Percentiles rank a stretch among this genome's conserved stretches.
These are phyloP conservation scores for Epizoanthus illoricatus DNA, from an alignment of 92 coral and sea anemone species.

Conservation along the genomic window DNA sequence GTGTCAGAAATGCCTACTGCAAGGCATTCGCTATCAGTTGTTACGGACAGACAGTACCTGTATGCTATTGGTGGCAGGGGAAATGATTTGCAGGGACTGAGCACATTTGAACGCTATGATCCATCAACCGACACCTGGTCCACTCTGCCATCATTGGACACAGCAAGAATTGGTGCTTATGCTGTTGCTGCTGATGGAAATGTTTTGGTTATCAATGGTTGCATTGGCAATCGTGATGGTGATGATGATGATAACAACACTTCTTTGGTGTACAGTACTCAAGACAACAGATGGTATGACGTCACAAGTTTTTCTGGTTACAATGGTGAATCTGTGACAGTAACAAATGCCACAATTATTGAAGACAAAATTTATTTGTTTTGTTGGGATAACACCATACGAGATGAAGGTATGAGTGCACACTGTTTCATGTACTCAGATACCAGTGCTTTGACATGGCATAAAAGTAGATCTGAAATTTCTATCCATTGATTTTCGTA, in stretches of 20 bases:
- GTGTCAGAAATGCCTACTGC: background rate
- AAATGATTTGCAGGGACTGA: background rate
- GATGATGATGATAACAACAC: too few species aligned
- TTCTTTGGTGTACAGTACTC: background rate
- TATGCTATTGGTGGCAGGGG: background rate
- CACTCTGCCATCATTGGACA: background rate
- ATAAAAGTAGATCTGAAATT: too few species aligned
- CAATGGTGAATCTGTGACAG: background rate
- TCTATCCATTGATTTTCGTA: too few species aligned
- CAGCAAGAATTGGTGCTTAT: background rate
- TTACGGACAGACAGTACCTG: background rate
- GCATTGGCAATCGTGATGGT: background rate
- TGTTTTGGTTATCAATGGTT: background rate
- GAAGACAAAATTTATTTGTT: constrained; percentile 6
- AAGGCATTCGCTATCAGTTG: background rate
- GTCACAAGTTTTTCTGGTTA: background rate
- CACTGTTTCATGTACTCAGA: too few species aligned
- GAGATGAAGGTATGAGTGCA: too few species aligned
- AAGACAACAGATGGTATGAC: constrained; percentile 2
- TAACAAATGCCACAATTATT: background rate
- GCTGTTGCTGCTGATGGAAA: background rate
- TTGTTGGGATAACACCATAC: background rate
- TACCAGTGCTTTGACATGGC: too few species aligned
- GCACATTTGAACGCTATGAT: background rate
- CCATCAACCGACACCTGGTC: constrained; percentile 3